phyloP scores from a whole-genome alignment of 2,113 vertebrate species.

The Sialia sialis region DNA sequence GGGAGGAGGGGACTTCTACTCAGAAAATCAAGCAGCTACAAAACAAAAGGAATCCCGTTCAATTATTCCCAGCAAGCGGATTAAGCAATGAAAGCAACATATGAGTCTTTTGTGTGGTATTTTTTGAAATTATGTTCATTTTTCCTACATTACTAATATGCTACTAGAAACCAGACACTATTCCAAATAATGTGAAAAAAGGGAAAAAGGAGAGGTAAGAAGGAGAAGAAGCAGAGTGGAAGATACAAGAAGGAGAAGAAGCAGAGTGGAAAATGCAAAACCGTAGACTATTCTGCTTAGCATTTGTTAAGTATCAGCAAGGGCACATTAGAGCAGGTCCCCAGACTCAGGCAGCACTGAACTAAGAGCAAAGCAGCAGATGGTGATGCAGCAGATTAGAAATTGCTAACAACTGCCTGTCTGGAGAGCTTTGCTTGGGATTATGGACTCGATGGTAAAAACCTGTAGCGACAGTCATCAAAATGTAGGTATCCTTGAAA shows the following conservation, averaged over 20 bases:
- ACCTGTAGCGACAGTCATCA: not conserved
- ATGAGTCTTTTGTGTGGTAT: constrained; percentile 36
- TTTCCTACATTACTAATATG: constrained; percentile 42
- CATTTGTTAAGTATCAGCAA: not conserved
- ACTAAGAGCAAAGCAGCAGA: constrained; percentile 29
- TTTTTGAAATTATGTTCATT: constrained; percentile 56
- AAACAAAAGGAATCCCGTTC: constrained; percentile 47
- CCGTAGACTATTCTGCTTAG: not conserved
- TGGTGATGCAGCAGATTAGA: constrained; percentile 9
- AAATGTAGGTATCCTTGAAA: not conserved
- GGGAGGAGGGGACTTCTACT: not conserved
- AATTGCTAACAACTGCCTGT: not conserved
- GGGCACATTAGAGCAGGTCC: not conserved
- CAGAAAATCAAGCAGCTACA: constrained; percentile 30
- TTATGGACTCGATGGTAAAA: not conserved
- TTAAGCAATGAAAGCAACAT: constrained; percentile 52
- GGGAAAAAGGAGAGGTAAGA: constrained; percentile 19
- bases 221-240: not conserved
- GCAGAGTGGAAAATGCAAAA: constrained; percentile 15
- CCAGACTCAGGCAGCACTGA: not conserved
- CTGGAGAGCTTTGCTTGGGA: constrained; percentile 2
- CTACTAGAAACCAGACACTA: constrained; percentile 52
- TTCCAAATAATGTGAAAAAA: constrained; percentile 15
- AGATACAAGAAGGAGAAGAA: constrained; percentile 33
- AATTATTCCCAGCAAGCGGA: constrained; percentile 50